Evolutionary conservation across 2,888 invertebrate species (phyloP).

Genomic region (Rhagonycha fulva): DNA sequence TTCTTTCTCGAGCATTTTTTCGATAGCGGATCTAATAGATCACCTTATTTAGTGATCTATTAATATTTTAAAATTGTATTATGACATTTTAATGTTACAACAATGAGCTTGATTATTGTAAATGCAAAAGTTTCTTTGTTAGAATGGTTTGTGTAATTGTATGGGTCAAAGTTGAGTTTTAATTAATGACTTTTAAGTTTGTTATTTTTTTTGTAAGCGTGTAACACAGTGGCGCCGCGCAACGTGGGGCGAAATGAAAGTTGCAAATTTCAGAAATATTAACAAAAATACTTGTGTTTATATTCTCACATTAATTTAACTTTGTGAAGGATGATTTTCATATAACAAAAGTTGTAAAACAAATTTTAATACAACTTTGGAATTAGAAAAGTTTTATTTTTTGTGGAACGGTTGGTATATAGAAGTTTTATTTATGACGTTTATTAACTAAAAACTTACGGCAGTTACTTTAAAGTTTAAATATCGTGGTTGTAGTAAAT

Average conservation of each 20-base stretch:
- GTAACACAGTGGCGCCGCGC: neutral
- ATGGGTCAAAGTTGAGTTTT: neutral
- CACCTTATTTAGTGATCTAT: neutral
- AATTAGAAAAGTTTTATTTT: neutral
- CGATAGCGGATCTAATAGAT: neutral
- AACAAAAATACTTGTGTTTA: neutral
- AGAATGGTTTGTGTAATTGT: neutral
- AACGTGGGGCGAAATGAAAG: neutral
- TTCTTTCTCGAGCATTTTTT: neutral
- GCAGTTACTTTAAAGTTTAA: constrained; percentile 35
- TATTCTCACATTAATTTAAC: neutral
- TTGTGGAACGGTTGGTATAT: constrained; percentile 10
- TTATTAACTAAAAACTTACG: constrained; percentile 34
- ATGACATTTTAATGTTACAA: constrained; percentile 7
- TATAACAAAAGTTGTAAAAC: neutral
- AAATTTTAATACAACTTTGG: neutral
- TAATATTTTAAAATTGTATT: constrained; percentile 2
- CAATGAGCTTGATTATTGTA: constrained; percentile 6
- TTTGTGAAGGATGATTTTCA: neutral
- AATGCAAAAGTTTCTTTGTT: constrained; percentile 11
- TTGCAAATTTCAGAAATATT: neutral
- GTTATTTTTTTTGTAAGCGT: neutral
- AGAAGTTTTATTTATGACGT: constrained; percentile 31
- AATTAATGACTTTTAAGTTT: neutral
- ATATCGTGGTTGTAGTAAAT: constrained; percentile 36